Evolutionary conservation across 2,888 invertebrate genomes (phyloP), one percentile per base, ranked within the genome.

Genomic region (Isoperla grammatica): DNA sequence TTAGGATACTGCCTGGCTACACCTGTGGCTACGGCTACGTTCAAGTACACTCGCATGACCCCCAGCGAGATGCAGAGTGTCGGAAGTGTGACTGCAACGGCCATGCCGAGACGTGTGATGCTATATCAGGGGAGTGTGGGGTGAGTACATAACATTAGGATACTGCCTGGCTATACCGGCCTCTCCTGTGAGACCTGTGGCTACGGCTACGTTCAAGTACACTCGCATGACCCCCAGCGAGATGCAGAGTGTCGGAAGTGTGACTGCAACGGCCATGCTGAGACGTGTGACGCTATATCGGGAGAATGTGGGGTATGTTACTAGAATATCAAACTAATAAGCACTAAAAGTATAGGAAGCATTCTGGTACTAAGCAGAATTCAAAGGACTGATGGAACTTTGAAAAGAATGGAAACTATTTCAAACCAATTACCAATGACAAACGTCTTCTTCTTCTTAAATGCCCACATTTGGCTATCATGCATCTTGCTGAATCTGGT

Each of bases 81-180:
- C 81, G 87, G 59, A 87, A 87, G 64, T 98, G 98, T 74, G 85
- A 90, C 59, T 98, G 98, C 75, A 88, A 95, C 73, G 87, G 87
- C 0, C 96, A 97, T 73, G 86, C 91, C 0, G 84, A 84, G 8
- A 80, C 83, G 0, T 98, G 97, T 70, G 85, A 95, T 68, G 79
- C 88, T 3, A 76, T 81, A 62, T 84, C 84, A 60, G 84, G 84
- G 55, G 82, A 82, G 13, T 93, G 93, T 70, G 83, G 84, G 54
- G 84, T 85, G 43, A 74, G 75, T 70, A n/a, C n/a, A n/a, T n/a
- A n/a, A n/a, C n/a, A n/a, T n/a, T n/a, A n/a, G n/a, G n/a, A n/a
- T n/a, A n/a, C n/a, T n/a, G n/a, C n/a, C n/a, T n/a, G n/a, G n/a
- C n/a, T n/a, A n/a, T n/a, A 79, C 80, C 1, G 95, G 96, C 2